Percentiles rank a stretch among this genome's conserved stretches.
Evolutionary conservation across 2,888 invertebrate species (phyloP).

Genomic region (Drosophila suboccidentalis): DNA sequence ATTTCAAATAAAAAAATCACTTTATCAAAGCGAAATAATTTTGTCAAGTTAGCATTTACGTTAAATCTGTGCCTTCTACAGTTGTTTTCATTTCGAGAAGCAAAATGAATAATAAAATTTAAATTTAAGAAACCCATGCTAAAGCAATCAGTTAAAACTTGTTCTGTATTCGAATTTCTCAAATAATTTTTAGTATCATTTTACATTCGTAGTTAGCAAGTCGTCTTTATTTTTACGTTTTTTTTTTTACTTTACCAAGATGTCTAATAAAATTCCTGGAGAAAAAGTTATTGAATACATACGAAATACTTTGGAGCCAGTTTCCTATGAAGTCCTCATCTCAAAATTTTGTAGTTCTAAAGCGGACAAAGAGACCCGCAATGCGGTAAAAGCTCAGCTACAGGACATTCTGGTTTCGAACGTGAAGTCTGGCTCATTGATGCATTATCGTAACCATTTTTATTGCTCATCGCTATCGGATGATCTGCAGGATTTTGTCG

Average conservation of each 20-base stretch:
- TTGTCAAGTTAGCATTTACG: too few relatives aligned
- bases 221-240: neutral
- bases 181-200: neutral
- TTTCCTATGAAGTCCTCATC: neutral
- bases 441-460: slow-evolving; percentile 5
- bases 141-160: neutral
- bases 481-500: neutral
- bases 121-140: neutral
- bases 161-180: neutral
- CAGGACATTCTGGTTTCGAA: neutral
- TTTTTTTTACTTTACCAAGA: neutral
- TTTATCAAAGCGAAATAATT: too few relatives aligned
- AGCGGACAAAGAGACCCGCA: neutral
- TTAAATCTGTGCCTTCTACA: too few relatives aligned
- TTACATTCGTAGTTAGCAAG: neutral
- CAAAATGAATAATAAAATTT: neutral
- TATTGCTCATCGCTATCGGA: neutral
- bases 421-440: neutral
- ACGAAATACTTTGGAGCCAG: neutral
- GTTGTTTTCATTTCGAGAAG: neutral
- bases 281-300: slow-evolving; percentile 7
- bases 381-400: neutral
- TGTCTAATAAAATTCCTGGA: slow-evolving; percentile 3
- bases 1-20: neutral
- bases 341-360: slow-evolving; percentile 15